Evolutionary conservation across 2,888 invertebrate genomes (phyloP), one percentile per base, ranked within the genome.

Genomic region (Drepana falcataria): DNA sequence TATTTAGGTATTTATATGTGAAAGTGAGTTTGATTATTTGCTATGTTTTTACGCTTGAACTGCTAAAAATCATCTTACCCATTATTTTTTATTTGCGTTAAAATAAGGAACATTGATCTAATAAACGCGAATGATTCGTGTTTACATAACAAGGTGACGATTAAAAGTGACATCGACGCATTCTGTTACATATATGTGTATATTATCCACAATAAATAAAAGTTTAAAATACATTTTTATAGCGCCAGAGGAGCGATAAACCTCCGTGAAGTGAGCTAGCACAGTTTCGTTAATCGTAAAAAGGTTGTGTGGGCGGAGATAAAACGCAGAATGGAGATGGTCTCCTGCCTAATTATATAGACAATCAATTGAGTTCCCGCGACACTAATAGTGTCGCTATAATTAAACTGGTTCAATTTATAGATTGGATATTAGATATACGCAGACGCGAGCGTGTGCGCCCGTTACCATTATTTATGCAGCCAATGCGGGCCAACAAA

Each of bases 341-440:
- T 57, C 57, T 60, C 53, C 63, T 61, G 65, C 68, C 73, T 82
- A 83, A 81, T 81, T 77, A 78, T 79, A 83, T 72, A 70, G 68
- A 73, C 73, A 77, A 78, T 81, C 79, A 81, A 83, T 83, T 75
- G 78, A 76, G 78, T 71, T 71, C 68, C 63, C 64, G 71, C 64
- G 74, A 77, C 76, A 73, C 64, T 61, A 77, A 77, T 79, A 79
- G 74, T 71, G 58, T 59, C 55, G 58, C 67, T 65, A 59, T 70
- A 68, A 70, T 68, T 68, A 67, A 65, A 65, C 64, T 65, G 65
- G 65, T 67, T 65, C 64, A 65, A 68, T 72, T 73, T 66, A 73
- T 66, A 65, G 66, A 69, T 73, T 66, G 65, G 58, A 67, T 66
- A 61, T 55, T 60, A 58, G 61, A 63, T 44, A 44, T 44, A 44